Base-by-base conservation (phyloP, 1,140 invertebrate genomes). In the Drosophila novamexicana region DNA sequence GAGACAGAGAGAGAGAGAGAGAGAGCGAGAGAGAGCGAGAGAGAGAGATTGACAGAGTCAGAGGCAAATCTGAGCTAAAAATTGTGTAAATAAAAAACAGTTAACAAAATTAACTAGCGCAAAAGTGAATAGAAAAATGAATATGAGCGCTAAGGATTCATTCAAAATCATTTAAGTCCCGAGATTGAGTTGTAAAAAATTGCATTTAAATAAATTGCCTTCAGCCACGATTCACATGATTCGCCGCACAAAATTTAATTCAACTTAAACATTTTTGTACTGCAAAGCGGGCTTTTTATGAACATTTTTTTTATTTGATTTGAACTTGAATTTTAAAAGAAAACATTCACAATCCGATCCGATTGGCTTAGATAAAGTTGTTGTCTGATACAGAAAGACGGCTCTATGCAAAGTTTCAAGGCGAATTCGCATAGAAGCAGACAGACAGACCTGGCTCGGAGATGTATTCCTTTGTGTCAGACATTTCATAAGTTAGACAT, bases 81-180 rank as follows among this genome's bases (percentile, higher is more conserved):
- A 5, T 5, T 4, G 4, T 29, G 22, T 5, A 29, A 29, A 29
- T 29, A 29, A 29, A 29, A 29, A 29, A 4, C 57, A 59, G 57
- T 59, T 47, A 59, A 59, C 42, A 47, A 59, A 16, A 34, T 59
- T 59, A 59, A 47, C 22, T 59, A 47, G 42, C 14, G 44, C 42
- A 5, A 59, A 47, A 47, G 5, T 14, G 40, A 45, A 45, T 16
- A 12, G 18, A 45, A 39, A 42, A 57, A 22, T 44, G 18, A 36
- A 37, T 12, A 16, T 7, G 34, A 18, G 18, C 4, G 14, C 47
- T 40, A 56, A 37, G 56, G 3, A 34, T 45, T 36, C 42, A 59
- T 47, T 59, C 1, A 49, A 49, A 49, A 32, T 49, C 22, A 59
- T 36, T 59, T 47, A 52, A 52, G 22, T 2, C 22, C 22, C 29